Evolutionary conservation across 1,140 invertebrate genomes (phyloP).

Genomic region (Pectinophora gossypiella): DNA sequence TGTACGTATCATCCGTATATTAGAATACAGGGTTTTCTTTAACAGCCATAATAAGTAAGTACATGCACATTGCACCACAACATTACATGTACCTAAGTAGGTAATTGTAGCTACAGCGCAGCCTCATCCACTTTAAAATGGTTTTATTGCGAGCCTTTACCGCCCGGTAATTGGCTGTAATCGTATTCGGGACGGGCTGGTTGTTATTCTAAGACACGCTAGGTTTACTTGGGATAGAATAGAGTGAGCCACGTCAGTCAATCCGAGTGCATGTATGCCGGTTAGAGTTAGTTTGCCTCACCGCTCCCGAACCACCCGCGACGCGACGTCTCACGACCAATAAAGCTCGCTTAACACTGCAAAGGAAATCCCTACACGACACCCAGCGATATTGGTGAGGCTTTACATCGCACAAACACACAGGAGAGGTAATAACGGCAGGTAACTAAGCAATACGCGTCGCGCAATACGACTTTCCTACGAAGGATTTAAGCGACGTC

Average conservation of each 20-base stretch:
- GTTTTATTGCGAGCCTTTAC: not conserved
- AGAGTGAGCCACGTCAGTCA: constrained; percentile 57
- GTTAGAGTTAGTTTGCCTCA: constrained; percentile 28
- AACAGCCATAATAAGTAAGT: no score
- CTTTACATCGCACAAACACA: constrained; percentile 13
- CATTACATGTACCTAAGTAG: not conserved
- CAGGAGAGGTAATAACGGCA: constrained; percentile 6
- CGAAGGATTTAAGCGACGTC: constrained; percentile 15
- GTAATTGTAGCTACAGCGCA: not conserved
- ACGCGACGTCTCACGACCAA: constrained; percentile 39
- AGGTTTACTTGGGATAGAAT: constrained; percentile 39
- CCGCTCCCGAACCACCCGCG: not conserved
- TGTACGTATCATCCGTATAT: no score
- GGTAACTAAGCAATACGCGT: constrained; percentile 14
- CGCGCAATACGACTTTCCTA: constrained; percentile 14
- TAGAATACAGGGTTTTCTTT: no score
- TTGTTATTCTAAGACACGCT: no score
- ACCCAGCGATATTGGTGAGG: constrained; percentile 23
- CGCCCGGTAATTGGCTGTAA: not conserved
- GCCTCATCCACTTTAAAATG: not conserved
- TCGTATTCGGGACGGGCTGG: not conserved
- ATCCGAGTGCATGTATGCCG: constrained; percentile 51
- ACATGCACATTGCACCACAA: no score
- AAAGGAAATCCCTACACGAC: constrained; percentile 31
- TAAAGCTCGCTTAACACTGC: constrained; percentile 47